phyloP scores from a whole-genome alignment of 2,113 vertebrate species.

The Phalacrocorax pelagicus region DNA sequence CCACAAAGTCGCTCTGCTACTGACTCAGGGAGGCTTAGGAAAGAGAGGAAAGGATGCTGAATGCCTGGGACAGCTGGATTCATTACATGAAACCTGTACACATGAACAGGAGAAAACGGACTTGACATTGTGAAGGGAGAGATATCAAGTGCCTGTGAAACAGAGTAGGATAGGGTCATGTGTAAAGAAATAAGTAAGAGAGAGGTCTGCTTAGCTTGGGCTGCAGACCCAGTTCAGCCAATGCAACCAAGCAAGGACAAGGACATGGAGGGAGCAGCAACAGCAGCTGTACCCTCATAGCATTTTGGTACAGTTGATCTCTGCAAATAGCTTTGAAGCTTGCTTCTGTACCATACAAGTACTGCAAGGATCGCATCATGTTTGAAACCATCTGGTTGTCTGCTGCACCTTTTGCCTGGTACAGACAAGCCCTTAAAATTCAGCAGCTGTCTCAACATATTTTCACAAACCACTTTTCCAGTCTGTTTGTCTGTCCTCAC shows the following conservation, averaged over 20 bases:
- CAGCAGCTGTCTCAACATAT: background rate
- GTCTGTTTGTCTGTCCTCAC: background rate
- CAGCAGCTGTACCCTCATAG: background rate
- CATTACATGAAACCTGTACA: background rate
- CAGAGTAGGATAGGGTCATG: fast-evolving
- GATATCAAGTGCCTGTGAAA: background rate
- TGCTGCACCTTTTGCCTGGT: background rate
- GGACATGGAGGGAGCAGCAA: background rate
- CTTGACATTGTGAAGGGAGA: background rate
- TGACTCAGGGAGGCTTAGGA: background rate
- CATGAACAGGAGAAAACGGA: background rate
- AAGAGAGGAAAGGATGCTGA: background rate
- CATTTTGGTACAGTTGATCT: background rate
- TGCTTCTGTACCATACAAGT: background rate
- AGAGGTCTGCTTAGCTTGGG: background rate
- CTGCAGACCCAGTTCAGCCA: background rate
- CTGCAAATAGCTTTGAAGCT: background rate
- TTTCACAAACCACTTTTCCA: background rate
- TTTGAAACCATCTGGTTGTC: background rate
- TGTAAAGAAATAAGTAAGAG: background rate
- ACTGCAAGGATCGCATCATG: fast-evolving
- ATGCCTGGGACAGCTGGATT: background rate
- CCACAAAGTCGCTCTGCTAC: background rate
- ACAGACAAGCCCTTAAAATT: background rate
- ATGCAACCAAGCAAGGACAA: fast-evolving